These are phyloP conservation scores for Ciconia maguari DNA, from an alignment of 2,113 vertebrate genomes.

Conservation along the genomic window DNA sequence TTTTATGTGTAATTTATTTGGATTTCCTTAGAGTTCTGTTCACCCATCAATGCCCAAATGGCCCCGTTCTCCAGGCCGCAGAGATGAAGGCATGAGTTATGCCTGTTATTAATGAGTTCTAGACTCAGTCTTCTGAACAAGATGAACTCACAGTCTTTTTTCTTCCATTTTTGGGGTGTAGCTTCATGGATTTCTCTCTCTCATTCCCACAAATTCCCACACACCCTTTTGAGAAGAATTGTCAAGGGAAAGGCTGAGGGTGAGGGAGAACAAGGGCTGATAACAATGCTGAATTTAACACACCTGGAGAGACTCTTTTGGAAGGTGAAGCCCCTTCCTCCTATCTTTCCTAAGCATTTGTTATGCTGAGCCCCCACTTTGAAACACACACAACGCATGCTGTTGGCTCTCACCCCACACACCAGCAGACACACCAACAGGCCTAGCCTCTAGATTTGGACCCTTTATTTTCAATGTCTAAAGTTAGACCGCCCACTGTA, in stretches of 20 bases:
- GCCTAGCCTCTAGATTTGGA: not conserved
- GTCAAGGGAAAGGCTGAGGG: not conserved
- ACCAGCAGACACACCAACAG: not conserved
- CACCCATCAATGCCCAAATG: not conserved
- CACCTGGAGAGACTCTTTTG: not conserved
- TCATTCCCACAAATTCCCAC: not conserved
- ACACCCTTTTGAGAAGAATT: not conserved
- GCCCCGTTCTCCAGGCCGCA: not conserved
- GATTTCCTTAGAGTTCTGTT: not conserved
- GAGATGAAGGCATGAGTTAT: not conserved
- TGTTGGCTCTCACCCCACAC: not conserved
- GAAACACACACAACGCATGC: rapidly evolving
- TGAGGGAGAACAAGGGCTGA: not conserved
- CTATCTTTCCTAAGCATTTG: not conserved
- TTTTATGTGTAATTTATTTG: not conserved
- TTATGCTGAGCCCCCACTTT: not conserved
- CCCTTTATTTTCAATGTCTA: not conserved
- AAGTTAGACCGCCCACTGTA: not conserved
- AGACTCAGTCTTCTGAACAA: not conserved
- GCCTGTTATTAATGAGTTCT: not conserved
- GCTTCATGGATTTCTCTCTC: not conserved
- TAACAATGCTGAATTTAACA: not conserved
- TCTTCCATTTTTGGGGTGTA: not conserved
- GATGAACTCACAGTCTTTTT: not conserved
- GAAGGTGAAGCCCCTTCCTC: not conserved